Percentiles rank a stretch among this genome's conserved stretches.
These are phyloP conservation scores for Taxidea taxus DNA, from an alignment of 2,113 vertebrate genomes.

Conservation along the genomic window DNA sequence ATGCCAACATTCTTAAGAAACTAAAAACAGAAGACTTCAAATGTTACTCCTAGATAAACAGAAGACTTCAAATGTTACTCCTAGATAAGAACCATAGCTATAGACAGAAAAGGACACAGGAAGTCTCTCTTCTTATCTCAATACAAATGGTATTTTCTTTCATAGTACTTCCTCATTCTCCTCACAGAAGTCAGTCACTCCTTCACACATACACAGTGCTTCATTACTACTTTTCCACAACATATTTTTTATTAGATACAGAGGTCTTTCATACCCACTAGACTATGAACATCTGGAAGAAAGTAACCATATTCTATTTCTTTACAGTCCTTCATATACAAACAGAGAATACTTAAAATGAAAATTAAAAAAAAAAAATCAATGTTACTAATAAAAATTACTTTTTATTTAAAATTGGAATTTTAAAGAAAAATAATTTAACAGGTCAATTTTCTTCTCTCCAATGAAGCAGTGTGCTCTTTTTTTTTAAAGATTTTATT, in stretches of 20 bases:
- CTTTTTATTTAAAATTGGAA: constrained; percentile 38
- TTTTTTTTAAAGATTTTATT: too few species aligned
- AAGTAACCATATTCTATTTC: not conserved
- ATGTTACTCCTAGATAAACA: not conserved
- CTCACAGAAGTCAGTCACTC: not conserved
- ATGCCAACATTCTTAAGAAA: not conserved
- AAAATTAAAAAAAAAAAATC: not conserved
- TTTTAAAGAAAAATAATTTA: constrained; percentile 7
- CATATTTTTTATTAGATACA: not conserved
- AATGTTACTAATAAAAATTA: not conserved
- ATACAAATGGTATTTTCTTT: not conserved
- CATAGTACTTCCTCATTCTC: not conserved
- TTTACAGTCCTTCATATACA: not conserved
- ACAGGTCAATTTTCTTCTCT: not conserved
- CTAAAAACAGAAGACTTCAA: constrained; percentile 1
- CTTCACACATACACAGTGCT: not conserved
- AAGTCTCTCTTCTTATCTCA: not conserved
- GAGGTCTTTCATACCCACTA: not conserved
- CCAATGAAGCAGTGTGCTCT: not conserved
- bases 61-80: not conserved
- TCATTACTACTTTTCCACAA: not conserved
- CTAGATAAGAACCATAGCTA: not conserved
- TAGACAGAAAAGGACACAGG: not conserved
- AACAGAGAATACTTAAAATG: not conserved
- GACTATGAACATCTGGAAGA: not conserved